phyloP scores from a whole-genome alignment of 2,888 invertebrate genomes.

The Nudaria mundana region DNA sequence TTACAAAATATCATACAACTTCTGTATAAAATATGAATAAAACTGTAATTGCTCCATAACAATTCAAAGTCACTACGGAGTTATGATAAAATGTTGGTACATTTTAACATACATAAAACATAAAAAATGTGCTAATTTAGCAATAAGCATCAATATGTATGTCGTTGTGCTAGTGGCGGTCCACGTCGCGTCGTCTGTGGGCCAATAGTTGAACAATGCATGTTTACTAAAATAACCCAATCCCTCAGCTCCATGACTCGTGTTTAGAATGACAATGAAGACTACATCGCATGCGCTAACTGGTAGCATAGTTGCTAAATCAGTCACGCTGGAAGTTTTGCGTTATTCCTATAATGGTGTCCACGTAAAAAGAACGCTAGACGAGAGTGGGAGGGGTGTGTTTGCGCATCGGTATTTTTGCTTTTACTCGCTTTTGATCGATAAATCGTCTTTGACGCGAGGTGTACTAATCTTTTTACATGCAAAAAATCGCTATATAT shows the following conservation, averaged over 20 bases:
- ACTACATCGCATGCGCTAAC: conserved; percentile 12
- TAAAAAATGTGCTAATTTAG: conserved; percentile 23
- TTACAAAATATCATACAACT: no score
- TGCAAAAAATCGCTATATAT: no score
- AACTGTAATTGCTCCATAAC: neutral
- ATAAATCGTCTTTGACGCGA: no score
- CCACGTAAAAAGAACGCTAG: no score
- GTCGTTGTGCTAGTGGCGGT: conserved; percentile 7
- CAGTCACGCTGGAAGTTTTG: no score
- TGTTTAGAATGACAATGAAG: conserved; percentile 45
- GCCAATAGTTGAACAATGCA: conserved; percentile 45
- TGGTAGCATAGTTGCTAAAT: no score
- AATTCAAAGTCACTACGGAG: neutral
- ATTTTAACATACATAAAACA: conserved; percentile 2
- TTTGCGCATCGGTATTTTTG: no score
- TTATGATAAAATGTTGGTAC: neutral
- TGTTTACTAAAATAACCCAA: conserved; percentile 39
- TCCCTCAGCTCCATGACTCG: conserved; percentile 25
- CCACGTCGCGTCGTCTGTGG: conserved; percentile 26
- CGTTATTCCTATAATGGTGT: no score
- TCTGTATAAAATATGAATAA: no score
- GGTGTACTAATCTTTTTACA: no score
- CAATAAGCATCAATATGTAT: conserved; percentile 32
- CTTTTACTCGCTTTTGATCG: no score
- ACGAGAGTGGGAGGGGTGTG: no score